phyloP scores from a whole-genome alignment of 2,888 invertebrate species.

The Spilosoma lubricipeda region DNA sequence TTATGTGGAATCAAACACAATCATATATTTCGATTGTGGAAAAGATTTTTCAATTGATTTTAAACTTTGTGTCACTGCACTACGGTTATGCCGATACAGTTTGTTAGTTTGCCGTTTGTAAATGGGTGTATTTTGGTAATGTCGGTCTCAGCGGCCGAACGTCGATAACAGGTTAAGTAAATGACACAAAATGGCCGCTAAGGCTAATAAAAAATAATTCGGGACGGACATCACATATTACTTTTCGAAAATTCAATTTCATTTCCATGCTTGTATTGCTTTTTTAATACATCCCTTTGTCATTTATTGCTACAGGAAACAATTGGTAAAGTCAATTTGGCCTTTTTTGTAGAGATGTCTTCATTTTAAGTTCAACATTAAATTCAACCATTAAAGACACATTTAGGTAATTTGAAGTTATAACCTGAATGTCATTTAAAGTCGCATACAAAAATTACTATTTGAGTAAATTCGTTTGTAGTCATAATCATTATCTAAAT shows the following conservation, averaged over 20 bases:
- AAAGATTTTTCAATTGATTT: constrained; percentile 47
- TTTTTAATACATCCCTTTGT: constrained; percentile 51
- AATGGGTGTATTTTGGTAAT: constrained; percentile 55
- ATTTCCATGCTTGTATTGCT: constrained; percentile 63
- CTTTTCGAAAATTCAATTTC: constrained; percentile 75
- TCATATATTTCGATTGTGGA: constrained; percentile 30
- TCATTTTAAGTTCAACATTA: constrained; percentile 50
- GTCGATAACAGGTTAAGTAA: constrained; percentile 80
- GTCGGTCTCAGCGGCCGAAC: constrained; percentile 57
- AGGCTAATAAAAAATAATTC: constrained; percentile 70
- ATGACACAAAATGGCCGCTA: constrained; percentile 76
- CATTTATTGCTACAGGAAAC: constrained; percentile 57
- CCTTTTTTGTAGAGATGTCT: constrained; percentile 51
- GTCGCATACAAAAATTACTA: constrained; percentile 36
- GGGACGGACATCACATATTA: constrained; percentile 67
- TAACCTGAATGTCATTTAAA: constrained; percentile 40
- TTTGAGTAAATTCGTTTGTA: constrained; percentile 28
- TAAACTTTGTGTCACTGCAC: constrained; percentile 44
- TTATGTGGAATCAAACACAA: constrained; percentile 62
- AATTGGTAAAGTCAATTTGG: constrained; percentile 55
- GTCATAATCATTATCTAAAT: constrained; percentile 6
- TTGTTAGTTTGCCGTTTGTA: constrained; percentile 40
- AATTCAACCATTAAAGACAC: constrained; percentile 55
- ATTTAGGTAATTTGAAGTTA: constrained; percentile 54
- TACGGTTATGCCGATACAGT: constrained; percentile 38